Evolutionary conservation across 2,113 vertebrate genomes (phyloP), one percentile per base, ranked within the genome.

Genomic region (Entosphenus tridentatus): DNA sequence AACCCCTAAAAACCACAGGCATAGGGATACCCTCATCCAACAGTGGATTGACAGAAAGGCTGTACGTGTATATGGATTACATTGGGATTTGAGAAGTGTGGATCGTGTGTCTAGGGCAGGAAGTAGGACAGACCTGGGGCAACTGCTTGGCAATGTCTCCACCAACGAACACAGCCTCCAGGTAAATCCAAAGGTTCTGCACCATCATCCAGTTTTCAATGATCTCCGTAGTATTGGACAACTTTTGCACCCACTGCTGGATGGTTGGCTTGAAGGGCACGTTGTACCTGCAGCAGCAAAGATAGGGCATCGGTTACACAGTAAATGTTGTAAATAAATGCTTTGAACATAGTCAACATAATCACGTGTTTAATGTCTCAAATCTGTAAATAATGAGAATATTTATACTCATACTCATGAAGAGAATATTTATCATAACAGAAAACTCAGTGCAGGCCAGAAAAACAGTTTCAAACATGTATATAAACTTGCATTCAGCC

Each of bases 131-230:
- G 68, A 86, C 85, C 78, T 87, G 82, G 54, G 86, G 86, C 11
- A 87, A 78, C 67, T 87, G 86, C 69, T 84, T 87, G 70, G 86
- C 84, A 71, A 87, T 87, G 73, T 87, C 86, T 74, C 86, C 86
- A 21, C 83, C 85, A 72, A 87, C 81, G 74, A 87, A 87, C 67
- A 87, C 85, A 9, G 86, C 86, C 78, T 87, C 86, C 68, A 87
- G 80, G 72, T 87, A 87, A 77, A 87, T 81, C 86, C 86, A 87
- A 17, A 87, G 82, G 75, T 87, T 87, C 68, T 87, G 86, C 13
- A 87, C 84, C 2, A 75, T 83, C 69, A 86, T 54, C 86, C 86
- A 87, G 73, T 81, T 83, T 76, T 87, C 86, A 12, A 86, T 81
- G 67, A 85, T 78, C 75, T 87, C 86, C 8, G 79, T 80, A 65